Percentiles rank a stretch among this genome's conserved stretches.
phyloP scores from a whole-genome alignment of 30 jellyfish, hydroid and myxozoan genomes.

The Turritopsis rubra region DNA sequence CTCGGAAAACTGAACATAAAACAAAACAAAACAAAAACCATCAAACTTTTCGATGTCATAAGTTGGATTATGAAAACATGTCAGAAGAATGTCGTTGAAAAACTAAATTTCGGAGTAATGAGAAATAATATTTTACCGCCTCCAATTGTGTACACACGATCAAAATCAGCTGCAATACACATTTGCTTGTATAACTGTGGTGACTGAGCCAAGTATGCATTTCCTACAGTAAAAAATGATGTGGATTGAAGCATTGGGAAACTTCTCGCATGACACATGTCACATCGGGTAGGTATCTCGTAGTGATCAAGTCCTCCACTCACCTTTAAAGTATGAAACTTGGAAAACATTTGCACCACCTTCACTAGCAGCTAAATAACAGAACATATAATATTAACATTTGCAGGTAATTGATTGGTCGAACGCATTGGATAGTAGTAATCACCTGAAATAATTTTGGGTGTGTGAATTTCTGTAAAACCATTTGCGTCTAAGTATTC shows the following conservation, averaged over 20 bases:
- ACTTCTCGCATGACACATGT: background rate
- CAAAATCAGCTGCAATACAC: slow-evolving; percentile 97
- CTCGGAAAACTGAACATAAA: slow-evolving; percentile 92
- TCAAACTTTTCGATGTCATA: too few species aligned
- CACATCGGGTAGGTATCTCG: background rate
- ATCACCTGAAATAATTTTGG: slow-evolving; percentile 98
- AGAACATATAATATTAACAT: background rate
- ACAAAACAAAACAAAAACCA: background rate
- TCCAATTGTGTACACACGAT: slow-evolving; percentile 94
- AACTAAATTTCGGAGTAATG: too few species aligned
- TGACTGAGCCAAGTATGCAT: slow-evolving; percentile 99
- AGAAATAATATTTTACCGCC: too few species aligned
- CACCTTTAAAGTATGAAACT: slow-evolving; percentile 87
- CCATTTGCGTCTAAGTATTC: slow-evolving; percentile 87
- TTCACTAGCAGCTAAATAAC: slow-evolving; percentile 95
- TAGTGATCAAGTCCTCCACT: too few species aligned
- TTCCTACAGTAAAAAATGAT: slow-evolving; percentile 36
- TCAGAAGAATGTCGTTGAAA: too few species aligned
- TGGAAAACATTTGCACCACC: slow-evolving; percentile 99
- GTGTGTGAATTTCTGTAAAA: slow-evolving; percentile 97
- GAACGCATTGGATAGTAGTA: background rate
- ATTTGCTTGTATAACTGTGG: slow-evolving; percentile 99
- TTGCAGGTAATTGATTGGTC: background rate
- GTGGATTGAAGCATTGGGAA: background rate
- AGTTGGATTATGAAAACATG: too few species aligned